Percentiles rank a stretch among this genome's conserved stretches.
Conservation (phyloP, 2,888 invertebrate genomes). For the Xanthia togata region DNA sequence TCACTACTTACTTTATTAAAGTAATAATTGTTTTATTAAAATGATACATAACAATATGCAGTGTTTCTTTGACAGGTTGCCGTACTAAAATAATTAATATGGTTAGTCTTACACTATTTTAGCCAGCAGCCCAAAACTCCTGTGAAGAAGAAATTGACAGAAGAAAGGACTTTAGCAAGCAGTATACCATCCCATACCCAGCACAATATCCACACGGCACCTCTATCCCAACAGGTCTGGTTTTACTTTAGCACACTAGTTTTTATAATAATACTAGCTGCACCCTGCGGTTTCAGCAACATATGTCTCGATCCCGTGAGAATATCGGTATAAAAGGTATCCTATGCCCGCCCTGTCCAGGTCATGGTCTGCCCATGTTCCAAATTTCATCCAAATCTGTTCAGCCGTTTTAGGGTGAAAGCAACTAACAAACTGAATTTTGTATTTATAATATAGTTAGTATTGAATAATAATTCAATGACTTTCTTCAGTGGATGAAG, state of each 20-base stretch:
- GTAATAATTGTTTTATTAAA: background rate
- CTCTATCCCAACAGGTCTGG: slow-evolving; percentile 83
- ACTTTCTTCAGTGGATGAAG: too few relatives aligned
- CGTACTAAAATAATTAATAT: background rate
- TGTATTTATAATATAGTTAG: too few relatives aligned
- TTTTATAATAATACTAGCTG: background rate
- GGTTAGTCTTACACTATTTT: slow-evolving; percentile 62
- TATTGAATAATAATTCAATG: background rate
- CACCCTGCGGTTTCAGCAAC: too few relatives aligned
- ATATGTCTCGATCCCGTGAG: too few relatives aligned
- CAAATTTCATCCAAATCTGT: too few relatives aligned
- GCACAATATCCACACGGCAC: slow-evolving; percentile 75
- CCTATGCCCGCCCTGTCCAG: too few relatives aligned
- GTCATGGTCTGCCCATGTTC: too few relatives aligned
- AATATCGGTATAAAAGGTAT: too few relatives aligned
- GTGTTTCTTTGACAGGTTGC: too few relatives aligned
- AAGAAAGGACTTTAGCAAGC: slow-evolving; percentile 76
- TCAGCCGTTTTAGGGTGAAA: too few relatives aligned
- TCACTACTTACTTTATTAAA: too few relatives aligned
- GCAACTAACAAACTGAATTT: too few relatives aligned
- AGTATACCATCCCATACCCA: slow-evolving; percentile 73
- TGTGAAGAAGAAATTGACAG: slow-evolving; percentile 82
- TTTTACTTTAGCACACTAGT: slow-evolving; percentile 13
- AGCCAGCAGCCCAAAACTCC: slow-evolving; percentile 83
- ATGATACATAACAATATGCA: background rate